phyloP scores from a whole-genome alignment of 2,888 invertebrate species.

The Polymixis lichenea region DNA sequence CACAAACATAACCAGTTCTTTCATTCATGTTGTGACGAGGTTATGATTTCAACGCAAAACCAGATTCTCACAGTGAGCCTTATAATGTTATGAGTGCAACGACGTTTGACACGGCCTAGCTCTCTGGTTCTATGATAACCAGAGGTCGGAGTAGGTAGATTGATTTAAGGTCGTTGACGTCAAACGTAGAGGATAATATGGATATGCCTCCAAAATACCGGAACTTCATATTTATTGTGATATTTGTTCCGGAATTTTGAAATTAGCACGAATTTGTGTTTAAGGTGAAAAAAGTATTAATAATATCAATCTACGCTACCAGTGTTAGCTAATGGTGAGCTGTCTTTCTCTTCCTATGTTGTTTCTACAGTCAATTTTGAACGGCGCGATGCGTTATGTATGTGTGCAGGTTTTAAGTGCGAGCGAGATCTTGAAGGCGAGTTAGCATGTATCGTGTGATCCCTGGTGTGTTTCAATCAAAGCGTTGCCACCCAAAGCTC shows the following conservation, averaged over 20 bases:
- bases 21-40: slow-evolving; percentile 46
- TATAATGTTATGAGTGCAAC: slow-evolving; percentile 29
- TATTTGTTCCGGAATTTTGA: too few relatives aligned
- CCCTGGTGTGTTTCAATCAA: not conserved
- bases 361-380: not conserved
- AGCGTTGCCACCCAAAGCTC: not conserved
- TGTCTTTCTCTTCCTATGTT: not conserved
- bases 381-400: not conserved
- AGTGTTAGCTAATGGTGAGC: too few relatives aligned
- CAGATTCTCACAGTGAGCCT: slow-evolving; percentile 29
- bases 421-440: not conserved
- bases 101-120: slow-evolving; percentile 19
- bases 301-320: too few relatives aligned
- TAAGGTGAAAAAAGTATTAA: too few relatives aligned
- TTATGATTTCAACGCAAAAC: slow-evolving; percentile 52
- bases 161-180: too few relatives aligned
- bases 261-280: too few relatives aligned
- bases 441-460: not conserved
- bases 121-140: slow-evolving; percentile 8
- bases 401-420: not conserved
- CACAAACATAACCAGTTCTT: slow-evolving; percentile 55
- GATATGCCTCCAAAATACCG: too few relatives aligned
- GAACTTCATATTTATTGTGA: too few relatives aligned
- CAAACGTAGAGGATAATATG: too few relatives aligned
- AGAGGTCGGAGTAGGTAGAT: too few relatives aligned